Evolutionary conservation across 2,113 vertebrate genomes (phyloP), one percentile per base, ranked within the genome.

Genomic region (Seriola quinqueradiata): DNA sequence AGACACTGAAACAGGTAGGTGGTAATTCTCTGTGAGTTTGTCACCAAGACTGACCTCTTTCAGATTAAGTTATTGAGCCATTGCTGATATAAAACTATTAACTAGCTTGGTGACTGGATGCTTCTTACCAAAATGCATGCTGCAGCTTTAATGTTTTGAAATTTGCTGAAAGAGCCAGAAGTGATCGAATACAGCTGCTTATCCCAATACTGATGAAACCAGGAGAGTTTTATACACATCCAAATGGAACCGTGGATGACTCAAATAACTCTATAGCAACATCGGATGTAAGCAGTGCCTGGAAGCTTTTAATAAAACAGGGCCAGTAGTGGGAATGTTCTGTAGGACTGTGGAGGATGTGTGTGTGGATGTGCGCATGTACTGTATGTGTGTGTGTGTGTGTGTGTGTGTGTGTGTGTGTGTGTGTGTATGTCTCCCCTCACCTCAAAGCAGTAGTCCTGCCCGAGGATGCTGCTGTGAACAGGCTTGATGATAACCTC

Each of bases 371-470:
- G 5, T 42, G 13, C 70, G 64, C 25, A 42, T 71, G 23, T 58
- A 28, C 6, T 70, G 65, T 54, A 36, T 71, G 25, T 58, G 55
- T 74, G 38, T 60, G 1, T 52, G 6, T 6, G 65, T 23, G 34
- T 71, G 25, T 58, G 17, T 75, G 64, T 32, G 5, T 70, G 19
- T 55, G 58, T 59, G 71, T 74, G 65, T 23, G 34, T 71, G 25
- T 58, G 17, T 75, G 64, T 32, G 5, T 70, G 19, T 55, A 50
- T 59, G 71, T 11, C 9, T 8, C 23, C 2, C 10, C 94, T 96
- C 84, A 99, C 98, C 97, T 99, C 98, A 6, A 99, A 99, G 94
- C 98, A 99, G 83, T 95, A 99, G 94, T 99, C 98, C 90, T 99
- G 98, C 65, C 98, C 98, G 70, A 99, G 95, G 94, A 99, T 99